Percentiles rank a stretch among this genome's conserved stretches.
These are phyloP conservation scores for Andrena dorsata DNA, from an alignment of 2,888 invertebrate species.

Conservation along the genomic window DNA sequence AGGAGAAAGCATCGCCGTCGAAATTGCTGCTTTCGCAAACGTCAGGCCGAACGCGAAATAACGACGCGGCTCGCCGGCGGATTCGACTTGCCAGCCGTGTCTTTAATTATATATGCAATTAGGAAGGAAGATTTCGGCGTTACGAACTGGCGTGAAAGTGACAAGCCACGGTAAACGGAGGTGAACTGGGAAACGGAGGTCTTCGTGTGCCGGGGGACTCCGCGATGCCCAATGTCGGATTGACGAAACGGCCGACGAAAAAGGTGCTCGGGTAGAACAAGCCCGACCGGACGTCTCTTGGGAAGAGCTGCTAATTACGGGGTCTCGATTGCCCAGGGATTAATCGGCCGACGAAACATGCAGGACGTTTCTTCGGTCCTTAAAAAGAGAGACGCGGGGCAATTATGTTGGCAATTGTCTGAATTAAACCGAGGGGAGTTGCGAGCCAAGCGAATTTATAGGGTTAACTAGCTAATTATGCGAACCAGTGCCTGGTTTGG, in stretches of 20 bases:
- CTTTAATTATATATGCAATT: background rate
- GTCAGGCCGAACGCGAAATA: constrained; percentile 18
- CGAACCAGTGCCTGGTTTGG: background rate
- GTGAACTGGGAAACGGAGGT: background rate
- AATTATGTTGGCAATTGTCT: constrained; percentile 50
- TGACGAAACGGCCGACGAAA: constrained; percentile 18
- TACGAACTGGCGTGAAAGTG: too few species aligned
- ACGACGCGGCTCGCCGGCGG: background rate
- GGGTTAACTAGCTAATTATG: constrained; percentile 44
- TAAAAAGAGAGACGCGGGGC: constrained; percentile 36
- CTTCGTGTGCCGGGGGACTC: background rate
- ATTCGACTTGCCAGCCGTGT: background rate
- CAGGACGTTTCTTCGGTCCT: constrained; percentile 22
- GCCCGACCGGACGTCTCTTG: constrained; percentile 25
- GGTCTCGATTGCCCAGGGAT: constrained; percentile 42
- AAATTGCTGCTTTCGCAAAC: constrained; percentile 42
- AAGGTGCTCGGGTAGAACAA: constrained; percentile 29
- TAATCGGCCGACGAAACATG: constrained; percentile 41
- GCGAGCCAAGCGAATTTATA: constrained; percentile 20
- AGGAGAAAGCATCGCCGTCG: background rate
- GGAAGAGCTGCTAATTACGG: constrained; percentile 38
- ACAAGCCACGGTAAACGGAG: background rate
- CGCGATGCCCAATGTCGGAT: background rate
- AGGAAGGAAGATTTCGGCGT: background rate
- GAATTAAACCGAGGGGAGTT: constrained; percentile 33